Evolutionary conservation across 2,113 vertebrate genomes (phyloP).

Genomic region (Chaetops frenatus): DNA sequence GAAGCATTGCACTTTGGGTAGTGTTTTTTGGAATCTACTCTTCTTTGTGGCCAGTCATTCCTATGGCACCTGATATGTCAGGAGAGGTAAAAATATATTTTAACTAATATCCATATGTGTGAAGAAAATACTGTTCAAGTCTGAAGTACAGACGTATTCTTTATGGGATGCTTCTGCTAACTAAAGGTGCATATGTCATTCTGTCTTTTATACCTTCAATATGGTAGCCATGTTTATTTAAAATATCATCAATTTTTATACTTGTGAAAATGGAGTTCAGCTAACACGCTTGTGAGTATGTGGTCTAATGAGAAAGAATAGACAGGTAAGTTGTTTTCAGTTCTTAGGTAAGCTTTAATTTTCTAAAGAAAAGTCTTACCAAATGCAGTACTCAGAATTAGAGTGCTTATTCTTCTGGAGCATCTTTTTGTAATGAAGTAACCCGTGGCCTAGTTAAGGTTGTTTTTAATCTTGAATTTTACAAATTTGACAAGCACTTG

Average conservation of each 20-base stretch:
- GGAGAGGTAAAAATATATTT: slow-evolving; percentile 86
- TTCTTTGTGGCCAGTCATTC: slow-evolving; percentile 90
- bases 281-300: background rate
- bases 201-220: background rate
- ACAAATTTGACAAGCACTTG: background rate
- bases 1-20: slow-evolving; percentile 94
- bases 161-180: background rate
- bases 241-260: background rate
- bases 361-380: background rate
- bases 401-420: background rate
- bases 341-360: background rate
- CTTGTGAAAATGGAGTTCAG: background rate
- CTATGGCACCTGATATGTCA: slow-evolving; percentile 97
- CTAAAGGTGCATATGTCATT: background rate
- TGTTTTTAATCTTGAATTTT: background rate
- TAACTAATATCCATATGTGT: background rate
- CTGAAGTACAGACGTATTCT: background rate
- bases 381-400: background rate
- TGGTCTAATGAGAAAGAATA: background rate
- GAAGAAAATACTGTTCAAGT: background rate
- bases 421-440: background rate
- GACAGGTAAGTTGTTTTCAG: background rate
- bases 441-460: background rate
- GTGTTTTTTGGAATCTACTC: slow-evolving; percentile 97
- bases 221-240: background rate